Evolutionary conservation across 2,888 invertebrate species (phyloP), one percentile per base, ranked within the genome.

Genomic region (Spicauda simplicius): DNA sequence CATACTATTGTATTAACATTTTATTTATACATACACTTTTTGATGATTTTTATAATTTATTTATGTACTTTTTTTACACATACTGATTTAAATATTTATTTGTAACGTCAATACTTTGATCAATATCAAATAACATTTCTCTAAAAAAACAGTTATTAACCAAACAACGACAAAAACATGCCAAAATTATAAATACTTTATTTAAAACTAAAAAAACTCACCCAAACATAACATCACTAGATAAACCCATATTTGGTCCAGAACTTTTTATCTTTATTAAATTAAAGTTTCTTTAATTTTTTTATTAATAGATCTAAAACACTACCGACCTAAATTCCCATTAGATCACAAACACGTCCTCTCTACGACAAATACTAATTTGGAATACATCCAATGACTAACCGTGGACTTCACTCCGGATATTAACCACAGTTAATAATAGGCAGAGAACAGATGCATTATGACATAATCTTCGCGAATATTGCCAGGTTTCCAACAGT

Each of bases 371-470:
- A 41, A 41, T 12, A 63, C 30, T 12, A 10, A 14, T 14, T 64
- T 64, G 64, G 64, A 64, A 48, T 50, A 19, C 41, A 45, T 64
- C 64, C 64, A 64, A 64, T 50, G 63, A 48, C 55, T 56, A 56
- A 48, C 48, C 33, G 58, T 62, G 62, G 62, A 63, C 62, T 63
- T 55, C 45, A 63, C 25, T 63, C 25, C 62, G 62, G 54, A 63
- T 41, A 37, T 54, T 37, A 41, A 55, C 55, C 45, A 25, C 8
- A 16, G 53, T 63, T 57, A 63, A 63, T 63, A 55, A 63, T 63
- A 63, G 62, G 53, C 14, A 14, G 33, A 33, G 33, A 33, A 33
- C 33, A 33, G 41, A 41, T 37, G 53, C 19, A 11, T 37, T 53
- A 61, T 61, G 61, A 61, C 52, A 52, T 33, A 12, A 19, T 48